These are phyloP conservation scores for Tylochromis polylepis DNA, from an alignment of 2,113 vertebrate genomes.

Conservation along the genomic window DNA sequence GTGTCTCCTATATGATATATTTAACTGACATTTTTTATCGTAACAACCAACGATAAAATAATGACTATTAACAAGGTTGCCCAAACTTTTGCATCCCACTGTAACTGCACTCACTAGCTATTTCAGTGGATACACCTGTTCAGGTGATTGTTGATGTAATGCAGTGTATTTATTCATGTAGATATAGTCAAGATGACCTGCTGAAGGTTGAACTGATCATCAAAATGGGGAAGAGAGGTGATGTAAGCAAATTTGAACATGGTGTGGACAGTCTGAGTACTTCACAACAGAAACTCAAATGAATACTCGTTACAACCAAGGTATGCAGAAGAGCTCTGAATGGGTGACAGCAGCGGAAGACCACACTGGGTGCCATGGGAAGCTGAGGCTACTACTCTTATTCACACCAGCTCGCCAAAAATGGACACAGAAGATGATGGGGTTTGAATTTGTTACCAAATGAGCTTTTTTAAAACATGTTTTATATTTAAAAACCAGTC, in stretches of 20 bases:
- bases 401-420: neutral
- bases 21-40: no score
- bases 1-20: no score
- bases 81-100: no score
- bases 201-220: neutral
- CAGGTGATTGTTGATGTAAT: neutral
- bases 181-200: neutral
- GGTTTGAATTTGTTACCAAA: no score
- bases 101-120: neutral
- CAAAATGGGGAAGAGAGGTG: neutral
- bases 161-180: neutral
- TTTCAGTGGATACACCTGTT: neutral
- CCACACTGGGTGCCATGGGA: neutral
- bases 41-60: no score
- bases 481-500: no score
- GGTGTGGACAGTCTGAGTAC: neutral
- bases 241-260: neutral
- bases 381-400: neutral
- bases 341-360: neutral
- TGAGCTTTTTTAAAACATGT: no score
- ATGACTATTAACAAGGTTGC: no score
- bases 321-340: neutral
- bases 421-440: neutral
- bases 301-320: neutral
- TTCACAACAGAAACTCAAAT: neutral